These are phyloP conservation scores for Mormyrus hasselquistii DNA, from an alignment of 2,797 vertebrate genomes.

Conservation along the genomic window DNA sequence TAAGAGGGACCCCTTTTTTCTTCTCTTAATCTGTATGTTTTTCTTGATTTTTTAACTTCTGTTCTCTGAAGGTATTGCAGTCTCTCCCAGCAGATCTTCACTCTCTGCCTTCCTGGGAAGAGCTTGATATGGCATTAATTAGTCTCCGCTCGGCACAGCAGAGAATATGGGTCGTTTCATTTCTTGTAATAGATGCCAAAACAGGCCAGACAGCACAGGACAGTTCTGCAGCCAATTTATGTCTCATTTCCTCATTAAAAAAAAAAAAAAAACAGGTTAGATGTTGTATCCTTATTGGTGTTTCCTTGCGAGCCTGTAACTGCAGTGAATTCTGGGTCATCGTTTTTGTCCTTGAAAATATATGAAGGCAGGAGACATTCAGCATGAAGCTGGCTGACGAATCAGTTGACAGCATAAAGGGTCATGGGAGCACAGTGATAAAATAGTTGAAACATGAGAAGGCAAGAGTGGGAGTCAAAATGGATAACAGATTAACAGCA, in stretches of 20 bases:
- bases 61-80: neutral
- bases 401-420: neutral
- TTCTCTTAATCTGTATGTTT: neutral
- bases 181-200: constrained; percentile 16
- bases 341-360: neutral
- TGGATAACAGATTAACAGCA: neutral
- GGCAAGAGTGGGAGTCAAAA: neutral
- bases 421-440: neutral
- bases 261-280: neutral
- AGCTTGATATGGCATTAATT: constrained; percentile 7
- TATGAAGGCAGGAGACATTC: neutral
- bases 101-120: constrained; percentile 3
- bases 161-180: constrained; percentile 6
- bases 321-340: neutral
- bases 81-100: neutral
- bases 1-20: neutral
- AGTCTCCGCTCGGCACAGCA: neutral
- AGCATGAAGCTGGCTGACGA: neutral
- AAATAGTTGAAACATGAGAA: neutral
- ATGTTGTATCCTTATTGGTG: neutral
- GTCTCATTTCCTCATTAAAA: neutral
- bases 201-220: constrained; percentile 1
- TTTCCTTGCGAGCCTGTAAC: neutral
- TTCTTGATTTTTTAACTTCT: neutral
- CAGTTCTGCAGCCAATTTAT: neutral